Conservation (phyloP, 2,113 vertebrate species). For the Ceyx melanurus region DNA sequence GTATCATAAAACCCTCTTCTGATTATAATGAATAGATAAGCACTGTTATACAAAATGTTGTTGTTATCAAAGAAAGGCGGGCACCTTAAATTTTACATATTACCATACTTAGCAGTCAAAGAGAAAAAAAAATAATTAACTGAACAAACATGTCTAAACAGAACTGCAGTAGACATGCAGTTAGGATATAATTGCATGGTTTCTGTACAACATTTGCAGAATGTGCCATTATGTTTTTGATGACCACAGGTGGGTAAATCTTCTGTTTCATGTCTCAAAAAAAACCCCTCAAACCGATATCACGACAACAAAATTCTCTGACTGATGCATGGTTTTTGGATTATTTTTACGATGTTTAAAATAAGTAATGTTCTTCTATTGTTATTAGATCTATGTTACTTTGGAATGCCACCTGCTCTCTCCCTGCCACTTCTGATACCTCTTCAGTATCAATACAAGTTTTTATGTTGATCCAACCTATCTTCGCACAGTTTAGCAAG, state of each 20-base stretch:
- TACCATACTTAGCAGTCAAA: neutral
- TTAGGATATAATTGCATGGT: neutral
- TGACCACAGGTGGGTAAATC: neutral
- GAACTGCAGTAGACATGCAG: neutral
- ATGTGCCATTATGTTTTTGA: neutral
- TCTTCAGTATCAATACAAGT: neutral
- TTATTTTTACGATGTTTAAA: neutral
- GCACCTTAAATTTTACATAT: neutral
- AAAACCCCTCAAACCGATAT: rapidly evolving
- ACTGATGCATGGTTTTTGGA: neutral
- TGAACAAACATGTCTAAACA: neutral
- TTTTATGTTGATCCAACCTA: neutral
- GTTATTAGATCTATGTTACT: neutral
- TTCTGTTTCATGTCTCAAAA: neutral
- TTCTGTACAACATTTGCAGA: neutral
- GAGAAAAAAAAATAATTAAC: conserved; percentile 11
- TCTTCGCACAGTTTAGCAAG: neutral
- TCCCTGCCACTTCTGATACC: neutral
- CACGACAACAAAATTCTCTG: neutral
- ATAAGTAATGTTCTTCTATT: neutral
- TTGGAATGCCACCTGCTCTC: neutral
- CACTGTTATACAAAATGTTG: neutral
- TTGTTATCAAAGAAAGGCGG: neutral
- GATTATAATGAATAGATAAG: neutral
- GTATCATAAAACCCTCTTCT: neutral